Evolutionary conservation across 2,113 vertebrate genomes (phyloP).

Genomic region (Pollachius pollachius): DNA sequence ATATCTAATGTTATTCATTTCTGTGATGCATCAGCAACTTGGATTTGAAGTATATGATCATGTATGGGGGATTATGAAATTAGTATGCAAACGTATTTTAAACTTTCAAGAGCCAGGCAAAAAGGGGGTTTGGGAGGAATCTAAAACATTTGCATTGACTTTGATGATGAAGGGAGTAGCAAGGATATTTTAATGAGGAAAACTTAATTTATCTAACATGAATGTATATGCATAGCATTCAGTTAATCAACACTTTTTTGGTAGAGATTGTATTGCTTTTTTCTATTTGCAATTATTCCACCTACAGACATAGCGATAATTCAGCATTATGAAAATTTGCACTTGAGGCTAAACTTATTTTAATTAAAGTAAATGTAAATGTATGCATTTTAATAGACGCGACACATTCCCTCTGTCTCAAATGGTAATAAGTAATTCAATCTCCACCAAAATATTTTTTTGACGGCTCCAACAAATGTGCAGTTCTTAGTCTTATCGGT

Average conservation of each 20-base stretch:
- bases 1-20: too few species aligned
- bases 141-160: neutral
- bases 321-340: neutral
- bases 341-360: conserved; percentile 1
- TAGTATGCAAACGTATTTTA: neutral
- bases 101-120: conserved; percentile 6
- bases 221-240: conserved; percentile 40
- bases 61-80: neutral
- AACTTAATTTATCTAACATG: conserved; percentile 22
- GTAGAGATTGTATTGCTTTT: conserved; percentile 62
- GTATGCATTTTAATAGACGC: neutral
- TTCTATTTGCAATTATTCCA: neutral
- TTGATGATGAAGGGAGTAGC: conserved; percentile 15
- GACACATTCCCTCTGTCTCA: conserved; percentile 12
- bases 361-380: neutral
- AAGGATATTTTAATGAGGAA: conserved; percentile 26
- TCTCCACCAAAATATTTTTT: conserved; percentile 28
- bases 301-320: neutral
- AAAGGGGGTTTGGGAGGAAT: too few species aligned
- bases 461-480: too few species aligned
- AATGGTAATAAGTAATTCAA: conserved; percentile 57
- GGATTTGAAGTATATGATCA: neutral
- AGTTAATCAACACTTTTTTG: conserved; percentile 18
- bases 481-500: too few species aligned
- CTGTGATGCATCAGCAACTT: too few species aligned